Evolutionary conservation across 2,888 invertebrate species (phyloP), one percentile per base, ranked within the genome.

Genomic region (Anodontia alba): DNA sequence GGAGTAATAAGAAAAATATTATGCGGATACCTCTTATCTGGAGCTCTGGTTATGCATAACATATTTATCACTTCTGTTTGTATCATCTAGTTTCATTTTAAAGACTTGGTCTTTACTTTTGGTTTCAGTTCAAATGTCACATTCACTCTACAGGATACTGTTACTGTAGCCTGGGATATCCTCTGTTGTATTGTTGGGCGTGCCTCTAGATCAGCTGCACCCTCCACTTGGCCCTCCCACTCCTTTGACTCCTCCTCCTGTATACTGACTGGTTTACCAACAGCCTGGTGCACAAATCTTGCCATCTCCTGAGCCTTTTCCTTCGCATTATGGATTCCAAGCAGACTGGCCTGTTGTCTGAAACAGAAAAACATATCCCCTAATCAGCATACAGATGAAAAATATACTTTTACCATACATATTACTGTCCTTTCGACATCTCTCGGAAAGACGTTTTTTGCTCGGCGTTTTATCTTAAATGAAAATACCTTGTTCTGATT

Each of bases 291-390:
- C 1, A 93, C 89, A 86, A 92, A 90, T 49, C 82, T 81, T 7
- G 93, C 92, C 89, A 93, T 92, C 81, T 93, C 93, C 49, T 90
- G 86, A 20, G 93, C 93, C 80, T 93, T 93, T 75, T 90, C 88
- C 76, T 92, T 92, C 3, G 92, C 92, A 87, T 93, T 93, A 75
- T 91, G 91, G 36, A 93, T 90, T 15, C 93, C 93, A 20, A 91
- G 73, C 33, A 93, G 75, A 78, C 92, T 91, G 20, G 92, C 91
- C 81, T 93, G 92, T 77, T 91, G 91, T 84, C 93, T 93, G 85
- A 10, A 84, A 82, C 68, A 54, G 33, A 70, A n/a, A n/a, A n/a
- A 67, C 46, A 43, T 12, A 43, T 29, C 0, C n/a, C 23, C 26
- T 62, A 29, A 26, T 62, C n/a, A n/a, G n/a, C n/a, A n/a, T n/a